A percentile compares a stretch with the other conserved stretches of the same genome.
Evolutionary conservation across 1,140 invertebrate species (phyloP).

Genomic region (Meloidogyne floridensis): DNA sequence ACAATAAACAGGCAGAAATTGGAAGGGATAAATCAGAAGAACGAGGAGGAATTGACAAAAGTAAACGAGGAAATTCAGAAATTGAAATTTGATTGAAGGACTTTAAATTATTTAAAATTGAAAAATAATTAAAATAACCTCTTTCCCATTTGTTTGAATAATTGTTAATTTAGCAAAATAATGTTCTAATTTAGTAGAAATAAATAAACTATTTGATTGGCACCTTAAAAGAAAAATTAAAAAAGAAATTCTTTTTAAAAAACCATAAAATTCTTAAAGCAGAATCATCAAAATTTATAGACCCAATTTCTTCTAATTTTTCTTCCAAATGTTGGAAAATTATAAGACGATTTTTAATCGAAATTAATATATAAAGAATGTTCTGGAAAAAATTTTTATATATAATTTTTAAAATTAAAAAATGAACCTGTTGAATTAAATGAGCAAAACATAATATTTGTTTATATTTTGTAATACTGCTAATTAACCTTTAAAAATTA

Average conservation of each 20-base stretch:
- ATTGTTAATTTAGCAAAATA: background rate
- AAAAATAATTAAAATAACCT: background rate
- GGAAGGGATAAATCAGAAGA: background rate
- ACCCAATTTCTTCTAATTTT: background rate
- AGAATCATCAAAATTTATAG: background rate
- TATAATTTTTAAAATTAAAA: background rate
- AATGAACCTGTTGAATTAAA: conserved; percentile 4
- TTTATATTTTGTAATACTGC: background rate
- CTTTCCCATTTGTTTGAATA: background rate
- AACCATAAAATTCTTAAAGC: background rate
- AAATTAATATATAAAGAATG: conserved; percentile 6
- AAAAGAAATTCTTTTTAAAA: background rate
- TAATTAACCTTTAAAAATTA: background rate
- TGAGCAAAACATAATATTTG: conserved; percentile 1
- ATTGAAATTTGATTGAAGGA: background rate
- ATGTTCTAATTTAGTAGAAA: conserved; percentile 4
- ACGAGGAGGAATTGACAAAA: background rate
- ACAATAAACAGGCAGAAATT: conserved; percentile 16
- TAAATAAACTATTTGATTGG: conserved; percentile 9
- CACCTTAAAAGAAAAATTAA: background rate
- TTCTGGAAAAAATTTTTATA: background rate
- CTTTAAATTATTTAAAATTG: background rate
- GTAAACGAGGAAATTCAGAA: background rate
- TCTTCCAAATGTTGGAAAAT: conserved; percentile 1
- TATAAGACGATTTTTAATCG: conserved; percentile 4